Conservation (phyloP, 2,797 vertebrate genomes). For the Melanotaenia boesemani region DNA sequence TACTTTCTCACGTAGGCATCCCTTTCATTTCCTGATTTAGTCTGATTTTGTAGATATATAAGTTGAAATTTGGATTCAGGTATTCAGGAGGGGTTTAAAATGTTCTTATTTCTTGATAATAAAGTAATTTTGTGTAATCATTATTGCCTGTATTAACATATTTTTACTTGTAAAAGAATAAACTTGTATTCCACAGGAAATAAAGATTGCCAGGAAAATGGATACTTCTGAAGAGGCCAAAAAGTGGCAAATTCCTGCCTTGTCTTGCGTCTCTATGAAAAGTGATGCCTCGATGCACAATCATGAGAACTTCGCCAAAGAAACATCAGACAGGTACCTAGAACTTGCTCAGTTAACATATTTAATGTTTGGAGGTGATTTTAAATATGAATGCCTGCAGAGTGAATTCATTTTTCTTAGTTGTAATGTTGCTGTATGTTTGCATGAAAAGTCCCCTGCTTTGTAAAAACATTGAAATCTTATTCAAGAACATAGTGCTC, state of each 20-base stretch:
- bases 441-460: neutral
- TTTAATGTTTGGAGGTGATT: neutral
- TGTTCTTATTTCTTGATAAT: no score
- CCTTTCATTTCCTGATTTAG: no score
- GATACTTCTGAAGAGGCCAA: neutral
- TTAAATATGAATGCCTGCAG: neutral
- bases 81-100: no score
- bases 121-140: no score
- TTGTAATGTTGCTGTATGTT: neutral
- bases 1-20: no score
- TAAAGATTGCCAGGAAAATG: neutral
- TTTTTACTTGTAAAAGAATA: neutral
- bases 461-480: neutral
- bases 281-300: neutral
- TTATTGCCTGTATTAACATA: no score
- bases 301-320: neutral
- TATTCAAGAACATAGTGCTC: neutral
- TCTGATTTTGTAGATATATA: no score
- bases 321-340: neutral
- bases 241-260: neutral
- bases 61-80: no score
- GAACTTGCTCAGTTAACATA: neutral
- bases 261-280: conserved; percentile 1
- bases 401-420: neutral
- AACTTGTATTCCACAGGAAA: neutral